Conservation (phyloP, 2,797 vertebrate species). For the Arrhamphus sclerolepis region DNA sequence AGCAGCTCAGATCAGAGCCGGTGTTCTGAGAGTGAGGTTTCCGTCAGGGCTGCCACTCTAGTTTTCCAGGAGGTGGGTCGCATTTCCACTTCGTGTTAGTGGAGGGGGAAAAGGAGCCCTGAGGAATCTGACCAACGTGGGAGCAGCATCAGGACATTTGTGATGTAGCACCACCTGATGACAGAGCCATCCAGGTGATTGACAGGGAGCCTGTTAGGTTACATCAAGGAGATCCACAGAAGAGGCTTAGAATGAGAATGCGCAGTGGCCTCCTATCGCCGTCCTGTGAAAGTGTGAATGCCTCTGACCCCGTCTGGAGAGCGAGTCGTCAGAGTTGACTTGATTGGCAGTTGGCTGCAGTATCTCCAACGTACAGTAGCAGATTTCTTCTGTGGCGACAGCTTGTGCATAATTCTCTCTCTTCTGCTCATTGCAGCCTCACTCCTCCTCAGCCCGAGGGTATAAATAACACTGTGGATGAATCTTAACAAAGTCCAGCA, state of each 20-base stretch:
- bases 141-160: slow-evolving; percentile 38
- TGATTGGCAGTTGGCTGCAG: slow-evolving; percentile 47
- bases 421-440: slow-evolving; percentile 44
- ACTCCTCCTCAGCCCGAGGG: slow-evolving; percentile 45
- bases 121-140: slow-evolving; percentile 49
- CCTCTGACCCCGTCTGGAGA: slow-evolving; percentile 13
- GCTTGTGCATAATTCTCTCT: slow-evolving; percentile 57
- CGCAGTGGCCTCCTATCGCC: background rate
- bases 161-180: slow-evolving; percentile 63
- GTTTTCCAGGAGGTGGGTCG: slow-evolving; percentile 64
- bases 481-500: slow-evolving; percentile 46
- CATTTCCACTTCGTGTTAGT: slow-evolving; percentile 68
- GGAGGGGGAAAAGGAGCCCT: slow-evolving; percentile 64
- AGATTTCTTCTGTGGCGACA: slow-evolving; percentile 41
- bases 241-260: background rate
- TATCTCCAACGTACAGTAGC: slow-evolving; percentile 25
- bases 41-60: slow-evolving; percentile 30
- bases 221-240: slow-evolving; percentile 10
- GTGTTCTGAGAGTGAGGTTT: slow-evolving; percentile 33
- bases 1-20: slow-evolving; percentile 23
- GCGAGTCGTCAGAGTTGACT: slow-evolving; percentile 14
- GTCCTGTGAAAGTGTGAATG: background rate
- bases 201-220: slow-evolving; percentile 15
- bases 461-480: slow-evolving; percentile 72
- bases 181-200: slow-evolving; percentile 51